A percentile compares a stretch with the other conserved stretches of the same genome.
Conservation (phyloP, 2,888 invertebrate species). For the Xylocampa areola region DNA sequence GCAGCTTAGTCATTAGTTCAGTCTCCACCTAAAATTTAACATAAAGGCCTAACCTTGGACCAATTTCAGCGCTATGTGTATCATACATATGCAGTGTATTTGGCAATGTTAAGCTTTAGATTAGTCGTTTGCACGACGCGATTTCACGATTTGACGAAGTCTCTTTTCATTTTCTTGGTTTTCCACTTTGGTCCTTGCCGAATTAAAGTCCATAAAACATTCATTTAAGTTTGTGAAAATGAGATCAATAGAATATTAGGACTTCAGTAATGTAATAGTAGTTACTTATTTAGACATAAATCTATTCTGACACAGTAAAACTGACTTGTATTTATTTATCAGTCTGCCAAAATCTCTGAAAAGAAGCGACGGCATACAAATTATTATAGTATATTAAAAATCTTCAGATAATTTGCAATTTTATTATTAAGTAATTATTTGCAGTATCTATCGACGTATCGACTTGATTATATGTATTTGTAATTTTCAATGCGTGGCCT, state of each 20-base stretch:
- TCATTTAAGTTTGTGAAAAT: too few relatives aligned
- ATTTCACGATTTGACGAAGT: neutral
- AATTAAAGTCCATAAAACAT: too few relatives aligned
- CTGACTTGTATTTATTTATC: constrained; percentile 24
- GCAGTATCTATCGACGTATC: too few relatives aligned
- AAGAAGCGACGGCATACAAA: constrained; percentile 52
- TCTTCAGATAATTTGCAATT: constrained; percentile 25
- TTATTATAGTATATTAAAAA: constrained; percentile 50
- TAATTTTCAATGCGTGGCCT: too few relatives aligned
- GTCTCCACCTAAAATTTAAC: constrained; percentile 18
- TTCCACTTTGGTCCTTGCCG: too few relatives aligned
- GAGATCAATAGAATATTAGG: too few relatives aligned
- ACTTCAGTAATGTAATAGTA: too few relatives aligned
- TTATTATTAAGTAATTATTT: too few relatives aligned
- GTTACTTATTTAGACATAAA: neutral
- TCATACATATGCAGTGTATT: constrained; percentile 21
- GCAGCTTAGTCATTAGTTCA: constrained; percentile 28
- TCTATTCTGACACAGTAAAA: constrained; percentile 39
- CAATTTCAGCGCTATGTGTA: constrained; percentile 21
- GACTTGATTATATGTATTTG: too few relatives aligned
- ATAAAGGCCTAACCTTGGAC: constrained; percentile 40
- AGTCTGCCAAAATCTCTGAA: constrained; percentile 58
- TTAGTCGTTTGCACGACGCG: constrained; percentile 33
- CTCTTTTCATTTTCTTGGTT: too few relatives aligned
- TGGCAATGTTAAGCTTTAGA: constrained; percentile 27